A percentile compares a stretch with the other conserved stretches of the same genome.
Evolutionary conservation across 1,140 invertebrate genomes (phyloP).

Genomic region (Lutraria rhynchaena): DNA sequence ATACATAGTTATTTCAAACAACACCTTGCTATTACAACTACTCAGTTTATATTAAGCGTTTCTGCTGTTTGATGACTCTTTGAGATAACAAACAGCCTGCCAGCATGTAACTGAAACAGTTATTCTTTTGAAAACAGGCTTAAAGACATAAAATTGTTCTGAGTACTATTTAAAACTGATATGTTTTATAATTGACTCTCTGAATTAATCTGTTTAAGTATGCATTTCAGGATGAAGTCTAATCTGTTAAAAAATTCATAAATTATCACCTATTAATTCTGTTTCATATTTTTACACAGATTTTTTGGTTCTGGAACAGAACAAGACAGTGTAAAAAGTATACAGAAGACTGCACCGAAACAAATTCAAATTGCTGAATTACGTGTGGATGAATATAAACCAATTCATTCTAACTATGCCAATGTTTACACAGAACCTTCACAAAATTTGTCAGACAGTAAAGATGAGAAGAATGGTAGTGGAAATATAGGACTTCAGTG

Average conservation of each 20-base stretch:
- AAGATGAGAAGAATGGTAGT: neutral
- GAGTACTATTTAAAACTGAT: no score
- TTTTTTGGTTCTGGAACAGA: neutral
- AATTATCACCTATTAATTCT: neutral
- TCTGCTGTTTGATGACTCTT: no score
- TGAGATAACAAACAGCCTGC: no score
- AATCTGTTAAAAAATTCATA: neutral
- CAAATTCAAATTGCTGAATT: neutral
- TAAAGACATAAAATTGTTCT: no score
- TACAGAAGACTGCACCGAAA: neutral
- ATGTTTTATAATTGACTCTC: no score
- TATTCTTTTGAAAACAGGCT: no score
- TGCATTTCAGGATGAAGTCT: neutral
- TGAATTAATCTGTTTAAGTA: neutral
- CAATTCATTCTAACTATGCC: constrained; percentile 23
- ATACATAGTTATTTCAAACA: no score
- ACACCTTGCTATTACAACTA: no score
- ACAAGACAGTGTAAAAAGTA: neutral
- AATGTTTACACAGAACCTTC: constrained; percentile 17
- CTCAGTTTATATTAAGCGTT: no score
- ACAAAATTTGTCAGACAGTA: neutral
- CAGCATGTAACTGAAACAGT: no score
- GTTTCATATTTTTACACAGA: constrained; percentile 12
- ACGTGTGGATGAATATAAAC: neutral
- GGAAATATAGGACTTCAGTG: neutral